Evolutionary conservation across 2,113 vertebrate species (phyloP).

Genomic region (Camelus dromedarius): DNA sequence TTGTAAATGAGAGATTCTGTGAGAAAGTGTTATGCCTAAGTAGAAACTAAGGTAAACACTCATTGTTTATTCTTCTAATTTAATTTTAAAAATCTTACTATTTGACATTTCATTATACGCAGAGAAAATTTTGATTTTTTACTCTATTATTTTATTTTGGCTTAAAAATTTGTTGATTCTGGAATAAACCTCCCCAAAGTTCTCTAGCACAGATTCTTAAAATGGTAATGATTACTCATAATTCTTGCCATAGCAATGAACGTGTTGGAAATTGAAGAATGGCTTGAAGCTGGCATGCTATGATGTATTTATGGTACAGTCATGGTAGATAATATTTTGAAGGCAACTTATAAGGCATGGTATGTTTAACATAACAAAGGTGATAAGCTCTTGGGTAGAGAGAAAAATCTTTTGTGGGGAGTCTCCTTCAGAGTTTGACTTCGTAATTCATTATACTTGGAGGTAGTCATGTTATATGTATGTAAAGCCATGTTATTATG

Average conservation of each 20-base stretch:
- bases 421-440: not conserved
- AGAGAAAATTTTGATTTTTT: conserved; percentile 25
- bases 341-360: not conserved
- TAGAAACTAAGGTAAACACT: not conserved
- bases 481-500: not conserved
- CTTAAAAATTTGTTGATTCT: not conserved
- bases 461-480: not conserved
- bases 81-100: not conserved
- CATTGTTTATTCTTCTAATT: conserved; percentile 19
- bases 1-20: not conserved
- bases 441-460: not conserved
- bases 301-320: not conserved
- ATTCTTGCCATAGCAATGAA: not conserved
- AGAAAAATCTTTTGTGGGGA: not conserved
- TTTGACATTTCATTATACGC: not conserved
- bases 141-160: not conserved
- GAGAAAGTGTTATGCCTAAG: not conserved
- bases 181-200: not conserved
- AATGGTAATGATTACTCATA: not conserved
- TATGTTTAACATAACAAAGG: not conserved
- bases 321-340: not conserved
- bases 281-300: not conserved
- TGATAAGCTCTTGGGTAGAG: not conserved
- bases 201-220: conserved; percentile 22
- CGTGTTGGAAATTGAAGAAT: not conserved